Base-by-base conservation (phyloP, 2,888 invertebrate species). In the Drosophila suboccidentalis region DNA sequence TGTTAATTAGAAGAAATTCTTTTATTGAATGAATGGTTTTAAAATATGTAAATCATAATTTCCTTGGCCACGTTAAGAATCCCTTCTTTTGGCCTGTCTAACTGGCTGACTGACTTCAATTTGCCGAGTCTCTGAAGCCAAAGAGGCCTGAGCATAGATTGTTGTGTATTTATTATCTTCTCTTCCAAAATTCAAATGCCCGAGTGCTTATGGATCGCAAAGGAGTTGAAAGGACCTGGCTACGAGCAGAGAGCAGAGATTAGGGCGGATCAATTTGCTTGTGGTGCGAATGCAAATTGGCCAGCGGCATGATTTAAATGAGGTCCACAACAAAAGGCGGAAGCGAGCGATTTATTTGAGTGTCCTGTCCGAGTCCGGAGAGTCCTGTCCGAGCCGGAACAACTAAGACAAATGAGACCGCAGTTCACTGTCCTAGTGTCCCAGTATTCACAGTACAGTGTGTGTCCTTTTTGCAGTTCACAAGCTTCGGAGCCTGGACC, bases 201-300 rank as follows among this genome's bases (percentile, higher is more conserved):
- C 57, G 26, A 29, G 11, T 38, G 63, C 60, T 71, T 55, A 47
- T n/a, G 47, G 41, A 34, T 49, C 34, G 44, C 26, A 64, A 41
- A 55, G 26, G 15, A 46, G 54, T 46, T 29, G 49, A 29, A 29
- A 8, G 29, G 29, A 64, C 17, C 49, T 50, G 34, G n/a, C 38
- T 5, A 78, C 43, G 60, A 65, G 57, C 55, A 41, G 38, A 36
- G 36, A 19, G 34, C 13, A 17, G 22, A 77, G 83, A 80, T 91
- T 87, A 90, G 89, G 90, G 90, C 90, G 90, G 90, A 87, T 91
- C 90, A 89, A 90, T 90, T 91, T 85, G 80, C 71, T 78, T 89
- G 90, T 87, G 83, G 90, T 90, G 91, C 90, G 91, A 90, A 91
- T 91, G 75, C 89, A 90, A 90, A 90, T 91, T 90, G 87, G 82